Base-by-base conservation (phyloP, 2,113 vertebrate species). In the Boulengeromyrus knoepffleri region DNA sequence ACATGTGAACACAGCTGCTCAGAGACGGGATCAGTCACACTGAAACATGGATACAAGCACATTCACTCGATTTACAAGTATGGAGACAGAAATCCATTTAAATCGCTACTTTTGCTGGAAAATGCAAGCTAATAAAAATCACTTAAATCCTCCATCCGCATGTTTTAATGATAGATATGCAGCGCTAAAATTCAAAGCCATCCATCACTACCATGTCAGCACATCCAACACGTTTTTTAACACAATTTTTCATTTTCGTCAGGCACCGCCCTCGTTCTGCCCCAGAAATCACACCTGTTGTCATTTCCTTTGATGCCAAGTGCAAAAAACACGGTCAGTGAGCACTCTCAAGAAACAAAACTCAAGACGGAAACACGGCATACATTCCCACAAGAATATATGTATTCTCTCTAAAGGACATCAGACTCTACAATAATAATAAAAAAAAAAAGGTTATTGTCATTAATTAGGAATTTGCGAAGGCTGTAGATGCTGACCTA, bases 221-320 rank as follows among this genome's bases (percentile, higher is more conserved):
- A n/a, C 45, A 85, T n/a, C 21, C 24, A 39, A n/a, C 83, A 24
- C 47, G 83, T 85, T 85, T 47, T 46, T 21, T 45, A 62, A 2
- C 21, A 85, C 7, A n/a, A 21, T 21, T n/a, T 45, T 47, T 46
- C 46, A 12, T 47, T 85, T 45, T 42, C 5, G 36, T 80, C 17
- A 80, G 31, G 5, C 21, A 12, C 39, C 45, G 3, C 45, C 45
- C 45, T 85, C n/a, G 83, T 47, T 46, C 45, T 0, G 9, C 83
- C 45, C 83, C 83, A 85, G 45, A 85, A 85, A 85, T 85, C 83
- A 47, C 83, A 85, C 42, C 83, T 85, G 42, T 46, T 45, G 39
- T 24, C 83, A 42, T 42, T 42, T 80, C 36, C 74, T 80, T 39
- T 17, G 36, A 80, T 19, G 36, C 31, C 15, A 80, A 80, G 31